Conservation (phyloP, 2,888 invertebrate species). For the Morpho achilles region DNA sequence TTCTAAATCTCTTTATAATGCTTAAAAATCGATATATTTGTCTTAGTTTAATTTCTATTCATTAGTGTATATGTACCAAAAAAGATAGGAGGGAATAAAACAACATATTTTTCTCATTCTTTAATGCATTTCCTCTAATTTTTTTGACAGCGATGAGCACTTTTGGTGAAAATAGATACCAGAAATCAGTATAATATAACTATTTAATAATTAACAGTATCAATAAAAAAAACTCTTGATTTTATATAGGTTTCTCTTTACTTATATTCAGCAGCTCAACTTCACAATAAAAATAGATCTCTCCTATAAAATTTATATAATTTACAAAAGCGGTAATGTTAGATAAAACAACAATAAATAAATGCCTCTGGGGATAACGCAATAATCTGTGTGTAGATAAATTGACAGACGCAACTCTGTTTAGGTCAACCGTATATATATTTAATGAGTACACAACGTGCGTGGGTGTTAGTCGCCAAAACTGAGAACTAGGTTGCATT, state of each 20-base stretch:
- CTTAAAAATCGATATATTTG: too few species aligned
- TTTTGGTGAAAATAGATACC: conserved; percentile 83
- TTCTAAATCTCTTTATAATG: too few species aligned
- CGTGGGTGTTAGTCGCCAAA: conserved; percentile 75
- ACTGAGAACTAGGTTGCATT: conserved; percentile 75
- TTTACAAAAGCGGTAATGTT: conserved; percentile 74
- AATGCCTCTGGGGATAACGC: conserved; percentile 72
- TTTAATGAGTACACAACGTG: conserved; percentile 70
- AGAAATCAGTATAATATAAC: conserved; percentile 66
- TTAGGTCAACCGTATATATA: conserved; percentile 68
- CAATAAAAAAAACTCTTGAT: conserved; percentile 61
- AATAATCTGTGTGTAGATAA: conserved; percentile 69
- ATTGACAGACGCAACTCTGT: conserved; percentile 74
- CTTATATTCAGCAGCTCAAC: conserved; percentile 66
- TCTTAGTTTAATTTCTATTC: too few species aligned
- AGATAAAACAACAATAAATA: conserved; percentile 71
- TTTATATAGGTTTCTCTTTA: conserved; percentile 55
- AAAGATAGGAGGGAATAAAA: conserved; percentile 35
- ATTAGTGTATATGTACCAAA: too few species aligned
- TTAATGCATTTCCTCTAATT: conserved; percentile 80
- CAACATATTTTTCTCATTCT: conserved; percentile 71
- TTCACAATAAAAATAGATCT: conserved; percentile 79
- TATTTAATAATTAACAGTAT: conserved; percentile 67
- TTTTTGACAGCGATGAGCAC: conserved; percentile 85
- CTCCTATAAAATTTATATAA: conserved; percentile 78